phyloP scores from a whole-genome alignment of 2,888 invertebrate genomes.

The Brachypterus glaber region DNA sequence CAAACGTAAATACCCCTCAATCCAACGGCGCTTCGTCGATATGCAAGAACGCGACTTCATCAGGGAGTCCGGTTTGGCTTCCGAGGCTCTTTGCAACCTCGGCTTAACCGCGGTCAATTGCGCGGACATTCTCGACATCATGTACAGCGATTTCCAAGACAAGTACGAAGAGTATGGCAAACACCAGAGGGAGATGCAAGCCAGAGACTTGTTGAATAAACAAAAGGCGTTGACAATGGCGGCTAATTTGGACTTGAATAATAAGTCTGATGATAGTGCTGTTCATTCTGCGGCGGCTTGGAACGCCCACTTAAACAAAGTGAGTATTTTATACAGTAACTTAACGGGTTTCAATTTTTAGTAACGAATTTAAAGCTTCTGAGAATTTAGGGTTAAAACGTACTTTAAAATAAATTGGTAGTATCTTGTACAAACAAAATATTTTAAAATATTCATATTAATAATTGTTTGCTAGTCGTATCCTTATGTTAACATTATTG shows the following conservation, averaged over 20 bases:
- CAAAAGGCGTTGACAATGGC: conserved; percentile 55
- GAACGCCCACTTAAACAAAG: conserved; percentile 77
- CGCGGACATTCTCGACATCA: conserved; percentile 89
- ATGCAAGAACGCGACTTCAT: conserved; percentile 88
- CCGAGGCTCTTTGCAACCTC: conserved; percentile 86
- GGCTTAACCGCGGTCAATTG: conserved; percentile 87
- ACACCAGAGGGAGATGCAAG: conserved; percentile 59
- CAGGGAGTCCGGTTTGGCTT: conserved; percentile 65
- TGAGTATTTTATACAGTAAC: no score
- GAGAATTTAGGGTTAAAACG: no score
- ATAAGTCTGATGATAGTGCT: conserved; percentile 69
- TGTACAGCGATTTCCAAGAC: conserved; percentile 90
- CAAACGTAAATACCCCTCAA: conserved; percentile 80
- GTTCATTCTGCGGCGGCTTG: conserved; percentile 79
- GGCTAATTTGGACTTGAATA: conserved; percentile 44
- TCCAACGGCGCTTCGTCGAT: conserved; percentile 65
- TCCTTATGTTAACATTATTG: no score
- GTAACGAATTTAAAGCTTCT: no score
- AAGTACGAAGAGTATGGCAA: conserved; percentile 88
- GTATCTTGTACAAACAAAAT: no score
- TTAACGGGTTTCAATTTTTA: no score
- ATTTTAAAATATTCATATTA: no score
- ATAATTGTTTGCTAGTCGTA: no score
- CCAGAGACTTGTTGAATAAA: conserved; percentile 57
- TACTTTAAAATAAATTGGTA: no score